phyloP scores from a whole-genome alignment of 2,888 invertebrate species.

The Cremastinae sp. region DNA sequence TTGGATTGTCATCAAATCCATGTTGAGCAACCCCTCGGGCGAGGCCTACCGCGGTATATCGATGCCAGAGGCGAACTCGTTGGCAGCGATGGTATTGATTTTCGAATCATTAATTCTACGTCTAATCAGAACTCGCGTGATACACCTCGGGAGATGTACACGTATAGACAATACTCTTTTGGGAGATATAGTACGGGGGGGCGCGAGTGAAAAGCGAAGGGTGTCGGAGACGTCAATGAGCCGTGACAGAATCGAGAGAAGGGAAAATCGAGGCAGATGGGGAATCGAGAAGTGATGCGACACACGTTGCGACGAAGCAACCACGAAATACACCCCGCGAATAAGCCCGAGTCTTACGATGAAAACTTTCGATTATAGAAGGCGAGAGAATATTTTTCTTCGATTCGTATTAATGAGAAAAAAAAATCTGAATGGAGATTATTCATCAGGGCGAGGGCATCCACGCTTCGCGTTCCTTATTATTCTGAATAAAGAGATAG shows the following conservation, averaged over 20 bases:
- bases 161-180: constrained; percentile 46
- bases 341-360: no score
- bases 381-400: constrained; percentile 14
- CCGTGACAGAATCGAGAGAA: constrained; percentile 33
- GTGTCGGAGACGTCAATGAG: constrained; percentile 13
- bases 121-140: constrained; percentile 77
- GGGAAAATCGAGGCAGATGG: constrained; percentile 31
- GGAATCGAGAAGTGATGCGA: constrained; percentile 9
- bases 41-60: constrained; percentile 69
- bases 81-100: constrained; percentile 75
- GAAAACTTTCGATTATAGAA: no score
- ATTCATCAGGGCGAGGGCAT: no score
- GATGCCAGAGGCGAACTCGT: constrained; percentile 69
- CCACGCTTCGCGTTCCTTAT: no score
- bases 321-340: no score
- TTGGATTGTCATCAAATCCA: constrained; percentile 44
- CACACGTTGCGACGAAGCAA: no score
- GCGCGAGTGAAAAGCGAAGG: constrained; percentile 24
- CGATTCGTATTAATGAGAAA: neutral
- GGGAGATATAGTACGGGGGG: constrained; percentile 67
- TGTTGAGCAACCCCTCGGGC: constrained; percentile 26
- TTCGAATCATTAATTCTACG: constrained; percentile 80
- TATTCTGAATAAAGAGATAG: no score
- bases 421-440: no score
- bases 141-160: constrained; percentile 47